Evolutionary conservation across 2,888 invertebrate genomes (phyloP).

Genomic region (Clunio marinus): DNA sequence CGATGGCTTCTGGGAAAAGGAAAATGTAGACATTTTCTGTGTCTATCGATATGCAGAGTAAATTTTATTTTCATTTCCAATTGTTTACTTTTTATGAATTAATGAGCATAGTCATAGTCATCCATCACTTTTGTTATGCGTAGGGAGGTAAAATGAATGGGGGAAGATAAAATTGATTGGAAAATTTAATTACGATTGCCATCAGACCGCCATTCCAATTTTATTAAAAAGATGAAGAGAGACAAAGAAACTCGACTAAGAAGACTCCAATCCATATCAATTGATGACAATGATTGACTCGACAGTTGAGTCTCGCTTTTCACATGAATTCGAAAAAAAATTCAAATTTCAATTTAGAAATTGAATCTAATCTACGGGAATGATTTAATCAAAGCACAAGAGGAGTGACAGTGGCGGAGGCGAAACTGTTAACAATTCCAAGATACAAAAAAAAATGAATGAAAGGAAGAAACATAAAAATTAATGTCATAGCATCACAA

Average conservation of each 20-base stretch:
- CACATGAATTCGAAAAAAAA: not conserved
- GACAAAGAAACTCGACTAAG: no score
- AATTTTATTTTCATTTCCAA: not conserved
- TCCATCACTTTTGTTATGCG: not conserved
- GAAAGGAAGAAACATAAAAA: not conserved
- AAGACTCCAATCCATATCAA: not conserved
- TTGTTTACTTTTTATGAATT: conserved; percentile 31
- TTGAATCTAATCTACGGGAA: conserved; percentile 20
- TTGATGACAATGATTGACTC: conserved; percentile 12
- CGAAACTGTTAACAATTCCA: no score
- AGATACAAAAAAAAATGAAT: no score
- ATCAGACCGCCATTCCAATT: no score
- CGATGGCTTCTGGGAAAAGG: not conserved
- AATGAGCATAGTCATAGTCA: not conserved
- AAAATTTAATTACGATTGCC: conserved; percentile 30
- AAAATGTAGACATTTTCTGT: not conserved
- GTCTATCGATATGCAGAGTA: not conserved
- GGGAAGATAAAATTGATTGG: conserved; percentile 23
- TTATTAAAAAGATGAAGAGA: no score
- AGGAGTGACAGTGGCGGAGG: no score
- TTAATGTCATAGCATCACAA: conserved; percentile 6
- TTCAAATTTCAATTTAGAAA: not conserved
- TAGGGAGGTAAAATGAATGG: not conserved
- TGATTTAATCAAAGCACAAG: conserved; percentile 7
- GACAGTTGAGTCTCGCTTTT: not conserved